phyloP scores from a whole-genome alignment of 2,113 vertebrate species.

The Trichomycterus rosablanca region DNA sequence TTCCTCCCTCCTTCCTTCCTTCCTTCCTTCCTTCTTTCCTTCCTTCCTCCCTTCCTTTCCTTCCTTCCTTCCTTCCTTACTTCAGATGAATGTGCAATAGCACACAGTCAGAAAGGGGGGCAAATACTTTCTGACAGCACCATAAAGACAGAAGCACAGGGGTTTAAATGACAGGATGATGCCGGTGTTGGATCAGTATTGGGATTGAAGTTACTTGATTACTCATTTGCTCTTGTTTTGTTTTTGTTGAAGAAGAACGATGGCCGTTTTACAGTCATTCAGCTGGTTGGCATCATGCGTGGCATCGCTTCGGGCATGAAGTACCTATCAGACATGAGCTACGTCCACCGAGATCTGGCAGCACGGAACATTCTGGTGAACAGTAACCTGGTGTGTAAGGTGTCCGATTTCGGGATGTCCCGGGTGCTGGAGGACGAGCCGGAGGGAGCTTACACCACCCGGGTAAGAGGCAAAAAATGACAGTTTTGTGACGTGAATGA shows the following conservation, averaged over 20 bases:
- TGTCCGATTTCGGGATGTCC: conserved; percentile 97
- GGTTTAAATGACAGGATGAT: too few relatives aligned
- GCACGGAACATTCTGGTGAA: conserved; percentile 96
- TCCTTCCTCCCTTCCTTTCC: too few relatives aligned
- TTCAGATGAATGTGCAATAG: too few relatives aligned
- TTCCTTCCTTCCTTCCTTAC: background rate
- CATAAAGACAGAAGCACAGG: too few relatives aligned
- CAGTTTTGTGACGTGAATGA: too few relatives aligned
- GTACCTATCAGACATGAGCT: conserved; percentile 97
- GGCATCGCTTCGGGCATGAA: conserved; percentile 97
- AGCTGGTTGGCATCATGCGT: conserved; percentile 93
- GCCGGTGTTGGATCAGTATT: too few relatives aligned
- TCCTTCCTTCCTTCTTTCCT: too few relatives aligned
- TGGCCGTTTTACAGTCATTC: conserved; percentile 93
- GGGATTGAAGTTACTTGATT: too few relatives aligned
- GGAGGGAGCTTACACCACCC: conserved; percentile 91
- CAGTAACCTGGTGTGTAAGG: conserved; percentile 97
- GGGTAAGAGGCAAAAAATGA: conserved; percentile 67
- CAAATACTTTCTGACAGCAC: too few relatives aligned
- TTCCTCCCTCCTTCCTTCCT: too few relatives aligned
- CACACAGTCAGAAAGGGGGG: too few relatives aligned
- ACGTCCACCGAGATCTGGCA: conserved; percentile 92
- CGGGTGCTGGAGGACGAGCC: conserved; percentile 93
- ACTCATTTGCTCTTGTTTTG: too few relatives aligned
- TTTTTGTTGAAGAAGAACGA: conserved; percentile 94